phyloP scores from a whole-genome alignment of 2,797 vertebrate genomes.

The Melanotaenia trifasciata region DNA sequence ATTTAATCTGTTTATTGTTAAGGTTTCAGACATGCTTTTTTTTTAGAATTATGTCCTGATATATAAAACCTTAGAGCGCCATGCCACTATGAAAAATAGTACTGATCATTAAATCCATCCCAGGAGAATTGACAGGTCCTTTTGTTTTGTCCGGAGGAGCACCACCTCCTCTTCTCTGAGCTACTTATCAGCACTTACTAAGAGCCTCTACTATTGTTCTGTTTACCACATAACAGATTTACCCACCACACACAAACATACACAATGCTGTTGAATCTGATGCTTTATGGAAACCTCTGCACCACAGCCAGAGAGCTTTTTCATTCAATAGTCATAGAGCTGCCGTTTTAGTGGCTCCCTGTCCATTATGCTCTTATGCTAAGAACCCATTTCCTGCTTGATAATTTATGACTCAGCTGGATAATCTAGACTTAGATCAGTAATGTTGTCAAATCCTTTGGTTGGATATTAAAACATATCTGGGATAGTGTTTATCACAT shows the following conservation, averaged over 20 bases:
- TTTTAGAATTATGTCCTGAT: too few relatives aligned
- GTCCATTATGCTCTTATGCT: conserved; percentile 33
- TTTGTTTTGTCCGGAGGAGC: conserved; percentile 7
- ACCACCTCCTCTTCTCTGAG: conserved; percentile 14
- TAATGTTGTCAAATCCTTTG: conserved; percentile 44
- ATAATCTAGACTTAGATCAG: conserved; percentile 59
- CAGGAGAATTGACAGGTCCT: conserved; percentile 15
- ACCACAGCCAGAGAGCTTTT: conserved; percentile 19
- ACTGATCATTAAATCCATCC: conserved; percentile 42
- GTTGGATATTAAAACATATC: conserved; percentile 44
- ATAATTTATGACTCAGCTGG: conserved; percentile 59
- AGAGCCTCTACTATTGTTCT: conserved; percentile 29
- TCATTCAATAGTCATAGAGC: conserved; percentile 30
- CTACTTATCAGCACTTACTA: conserved; percentile 27
- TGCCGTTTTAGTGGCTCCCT: conserved; percentile 29
- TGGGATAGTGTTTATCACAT: background rate
- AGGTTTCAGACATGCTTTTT: too few relatives aligned
- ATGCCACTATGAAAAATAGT: background rate
- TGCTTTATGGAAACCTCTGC: conserved; percentile 32
- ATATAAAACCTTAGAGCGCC: too few relatives aligned
- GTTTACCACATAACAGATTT: conserved; percentile 40
- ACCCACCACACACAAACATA: conserved; percentile 17
- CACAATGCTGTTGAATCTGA: conserved; percentile 22
- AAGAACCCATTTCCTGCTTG: conserved; percentile 63
- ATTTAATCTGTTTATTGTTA: too few relatives aligned